Conservation (phyloP, 2,797 vertebrate species). For the Sebastes diploproa region DNA sequence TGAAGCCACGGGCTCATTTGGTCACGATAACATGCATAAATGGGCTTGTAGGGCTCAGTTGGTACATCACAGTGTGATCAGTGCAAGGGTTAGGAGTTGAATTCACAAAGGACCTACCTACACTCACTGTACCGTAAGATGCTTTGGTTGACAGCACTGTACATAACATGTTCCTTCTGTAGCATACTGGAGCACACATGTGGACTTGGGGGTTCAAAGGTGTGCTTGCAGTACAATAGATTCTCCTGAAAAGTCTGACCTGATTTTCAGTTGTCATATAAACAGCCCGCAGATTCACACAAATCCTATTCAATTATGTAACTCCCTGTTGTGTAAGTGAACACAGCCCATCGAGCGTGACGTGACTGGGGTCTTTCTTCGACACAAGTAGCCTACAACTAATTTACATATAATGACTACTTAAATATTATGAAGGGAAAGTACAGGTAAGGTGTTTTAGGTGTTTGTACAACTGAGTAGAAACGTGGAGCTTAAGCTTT, state of each 20-base stretch:
- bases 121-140: background rate
- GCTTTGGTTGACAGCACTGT: background rate
- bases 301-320: conserved; percentile 66
- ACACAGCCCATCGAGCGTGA: conserved; percentile 45
- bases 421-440: background rate
- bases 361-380: conserved; percentile 9
- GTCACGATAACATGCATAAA: conserved; percentile 16
- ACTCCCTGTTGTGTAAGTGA: conserved; percentile 65
- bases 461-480: background rate
- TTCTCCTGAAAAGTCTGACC: conserved; percentile 64
- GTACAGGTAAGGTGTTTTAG: background rate
- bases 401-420: background rate
- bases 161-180: background rate
- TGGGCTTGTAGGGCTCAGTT: conserved; percentile 11
- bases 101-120: background rate
- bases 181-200: background rate
- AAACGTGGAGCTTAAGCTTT: background rate
- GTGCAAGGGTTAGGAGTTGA: conserved; percentile 8
- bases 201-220: conserved; percentile 35
- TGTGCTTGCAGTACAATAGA: conserved; percentile 48
- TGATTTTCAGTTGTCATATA: conserved; percentile 72
- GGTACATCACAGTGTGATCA: background rate
- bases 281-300: conserved; percentile 65
- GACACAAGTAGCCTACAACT: background rate
- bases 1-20: conserved; percentile 17